Percentiles rank a stretch among this genome's conserved stretches.
Evolutionary conservation across 1,140 invertebrate species (phyloP).

Genomic region (Drosophila sp.): DNA sequence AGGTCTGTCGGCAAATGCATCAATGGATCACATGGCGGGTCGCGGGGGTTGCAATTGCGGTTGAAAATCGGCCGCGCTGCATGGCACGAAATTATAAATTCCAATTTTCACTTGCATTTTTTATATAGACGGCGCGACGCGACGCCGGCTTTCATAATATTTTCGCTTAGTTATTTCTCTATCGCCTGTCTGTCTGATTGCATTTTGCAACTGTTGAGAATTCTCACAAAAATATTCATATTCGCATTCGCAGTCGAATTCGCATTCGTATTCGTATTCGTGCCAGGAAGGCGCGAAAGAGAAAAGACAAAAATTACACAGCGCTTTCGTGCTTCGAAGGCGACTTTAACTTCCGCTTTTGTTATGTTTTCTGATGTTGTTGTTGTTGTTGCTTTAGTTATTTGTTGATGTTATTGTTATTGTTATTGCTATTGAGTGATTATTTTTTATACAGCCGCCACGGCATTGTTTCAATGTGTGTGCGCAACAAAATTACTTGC

Average conservation of each 20-base stretch:
- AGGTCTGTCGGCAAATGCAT: constrained; percentile 32
- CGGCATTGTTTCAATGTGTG: constrained; percentile 69
- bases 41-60: constrained; percentile 50
- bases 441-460: constrained; percentile 66
- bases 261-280: constrained; percentile 66
- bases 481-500: constrained; percentile 68
- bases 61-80: constrained; percentile 68
- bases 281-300: constrained; percentile 77
- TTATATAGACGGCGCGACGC: constrained; percentile 20
- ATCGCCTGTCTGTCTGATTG: constrained; percentile 21
- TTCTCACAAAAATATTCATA: constrained; percentile 72
- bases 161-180: constrained; percentile 69
- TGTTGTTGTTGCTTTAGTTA: constrained; percentile 27
- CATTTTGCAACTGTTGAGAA: constrained; percentile 67
- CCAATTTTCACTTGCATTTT: constrained; percentile 78
- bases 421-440: constrained; percentile 71
- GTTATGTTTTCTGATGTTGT: constrained; percentile 55
- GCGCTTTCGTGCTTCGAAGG: constrained; percentile 64
- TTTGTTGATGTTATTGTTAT: constrained; percentile 41
- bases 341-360: constrained; percentile 64
- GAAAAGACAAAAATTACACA: constrained; percentile 72
- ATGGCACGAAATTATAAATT: constrained; percentile 77
- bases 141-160: constrained; percentile 71
- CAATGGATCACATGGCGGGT: constrained; percentile 11
- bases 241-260: constrained; percentile 38